These are phyloP conservation scores for Melierax canorus DNA, from an alignment of 2,113 vertebrate species.

Conservation along the genomic window DNA sequence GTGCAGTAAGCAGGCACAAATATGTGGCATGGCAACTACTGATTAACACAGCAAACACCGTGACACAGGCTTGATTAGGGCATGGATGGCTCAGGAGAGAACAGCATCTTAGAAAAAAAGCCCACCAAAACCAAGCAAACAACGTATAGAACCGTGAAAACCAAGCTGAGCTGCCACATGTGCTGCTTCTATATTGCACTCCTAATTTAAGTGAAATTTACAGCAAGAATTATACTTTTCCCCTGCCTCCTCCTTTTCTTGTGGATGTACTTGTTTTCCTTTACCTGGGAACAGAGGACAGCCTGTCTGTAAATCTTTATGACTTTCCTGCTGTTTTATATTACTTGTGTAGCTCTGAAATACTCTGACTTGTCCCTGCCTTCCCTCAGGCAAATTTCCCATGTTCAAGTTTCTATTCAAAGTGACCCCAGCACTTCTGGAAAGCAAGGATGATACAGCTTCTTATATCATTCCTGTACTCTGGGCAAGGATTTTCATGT, in stretches of 20 bases:
- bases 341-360: neutral
- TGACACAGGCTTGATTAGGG: neutral
- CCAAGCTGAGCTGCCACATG: neutral
- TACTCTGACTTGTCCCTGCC: neutral
- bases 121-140: neutral
- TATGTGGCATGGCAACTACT: neutral
- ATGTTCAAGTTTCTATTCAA: neutral
- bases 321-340: constrained; percentile 4
- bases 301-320: neutral
- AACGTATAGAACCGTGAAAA: neutral
- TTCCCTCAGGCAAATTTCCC: neutral
- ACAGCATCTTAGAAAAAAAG: neutral
- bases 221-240: neutral
- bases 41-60: neutral
- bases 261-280: constrained; percentile 19
- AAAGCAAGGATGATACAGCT: neutral
- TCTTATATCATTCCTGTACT: neutral
- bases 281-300: constrained; percentile 25
- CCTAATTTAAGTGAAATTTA: constrained; percentile 1
- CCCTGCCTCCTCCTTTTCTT: neutral
- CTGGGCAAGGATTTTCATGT: neutral
- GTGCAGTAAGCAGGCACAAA: neutral
- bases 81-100: neutral
- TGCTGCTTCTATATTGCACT: neutral
- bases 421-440: neutral